phyloP scores from a whole-genome alignment of 2,888 invertebrate genomes.

The Rugalucina vietnamica region DNA sequence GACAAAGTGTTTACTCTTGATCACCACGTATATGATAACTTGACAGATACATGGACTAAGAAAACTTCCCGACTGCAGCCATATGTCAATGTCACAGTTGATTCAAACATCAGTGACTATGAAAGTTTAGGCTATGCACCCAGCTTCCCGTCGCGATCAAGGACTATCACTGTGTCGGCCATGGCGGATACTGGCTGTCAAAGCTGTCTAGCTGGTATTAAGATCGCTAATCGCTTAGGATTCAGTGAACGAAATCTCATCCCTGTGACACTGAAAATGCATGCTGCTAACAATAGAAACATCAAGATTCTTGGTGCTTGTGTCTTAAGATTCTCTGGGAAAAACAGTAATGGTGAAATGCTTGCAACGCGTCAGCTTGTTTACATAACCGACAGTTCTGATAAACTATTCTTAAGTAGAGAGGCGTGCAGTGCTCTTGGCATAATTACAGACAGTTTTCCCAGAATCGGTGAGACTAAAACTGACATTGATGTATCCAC shows the following conservation, averaged over 20 bases:
- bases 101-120: conserved; percentile 43
- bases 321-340: conserved; percentile 61
- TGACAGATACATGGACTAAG: conserved; percentile 40
- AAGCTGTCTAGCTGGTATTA: conserved; percentile 66
- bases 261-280: conserved; percentile 72
- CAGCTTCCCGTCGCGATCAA: not conserved
- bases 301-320: conserved; percentile 71
- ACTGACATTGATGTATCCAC: too few species aligned
- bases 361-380: conserved; percentile 67
- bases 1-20: too few species aligned
- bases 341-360: not conserved
- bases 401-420: conserved; percentile 67
- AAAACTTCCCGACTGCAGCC: conserved; percentile 53
- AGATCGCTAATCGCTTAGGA: conserved; percentile 57
- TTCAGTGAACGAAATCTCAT: conserved; percentile 60
- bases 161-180: conserved; percentile 26
- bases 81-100: conserved; percentile 29
- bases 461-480: too few species aligned
- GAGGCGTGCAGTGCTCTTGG: conserved; percentile 69
- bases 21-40: conserved; percentile 61
- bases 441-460: conserved; percentile 63
- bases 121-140: conserved; percentile 40
- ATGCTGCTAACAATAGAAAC: conserved; percentile 66
- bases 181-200: conserved; percentile 69
- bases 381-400: conserved; percentile 68